Evolutionary conservation across 2,797 vertebrate genomes (phyloP), one percentile per base, ranked within the genome.

Genomic region (Paratrypauchen microcephalus): DNA sequence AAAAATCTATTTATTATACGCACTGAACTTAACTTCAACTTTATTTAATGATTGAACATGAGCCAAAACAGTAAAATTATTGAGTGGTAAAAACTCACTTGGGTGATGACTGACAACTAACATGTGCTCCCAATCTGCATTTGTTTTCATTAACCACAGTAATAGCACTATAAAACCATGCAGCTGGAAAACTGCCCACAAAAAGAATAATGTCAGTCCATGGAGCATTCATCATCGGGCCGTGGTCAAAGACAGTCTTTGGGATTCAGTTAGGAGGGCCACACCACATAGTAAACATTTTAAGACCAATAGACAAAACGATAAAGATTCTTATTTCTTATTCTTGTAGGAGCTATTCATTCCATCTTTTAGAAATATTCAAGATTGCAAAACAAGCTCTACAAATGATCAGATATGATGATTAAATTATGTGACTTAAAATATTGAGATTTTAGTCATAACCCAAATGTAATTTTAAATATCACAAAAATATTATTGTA

Each of bases 151-250:
- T 52, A 66, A 66, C 71, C 71, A 50, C 61, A 57, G 64, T 26
- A 48, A 56, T 57, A 73, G 70, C 71, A 45, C 61, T 54, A 61
- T 26, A 48, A 56, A 54, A 73, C 65, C 39, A 52, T 39, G 63
- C 55, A 70, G 73, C 73, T 78, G 75, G 65, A 71, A 58, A 72
- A 65, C 3, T 71, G 68, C 74, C 71, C 54, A 60, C 24, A 4
- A 63, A 75, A 80, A 57, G n/a, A 74, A 60, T 55, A 64, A 72
- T 54, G 47, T 73, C 74, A 83, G 78, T 61, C 77, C 50, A 56
- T 54, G 18, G 2, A 73, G 50, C 62, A 65, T 76, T 70, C 57
- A 75, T 81, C 77, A 82, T 66, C 55, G n/a, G 39, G 54, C 60
- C 55, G 36, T 16, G 21, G 36, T 45, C 61, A 63, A 21, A 63